A percentile compares a stretch with the other conserved stretches of the same genome.
These are phyloP conservation scores for Punctoribates punctum DNA, from an alignment of 2,888 invertebrate species.

Conservation along the genomic window DNA sequence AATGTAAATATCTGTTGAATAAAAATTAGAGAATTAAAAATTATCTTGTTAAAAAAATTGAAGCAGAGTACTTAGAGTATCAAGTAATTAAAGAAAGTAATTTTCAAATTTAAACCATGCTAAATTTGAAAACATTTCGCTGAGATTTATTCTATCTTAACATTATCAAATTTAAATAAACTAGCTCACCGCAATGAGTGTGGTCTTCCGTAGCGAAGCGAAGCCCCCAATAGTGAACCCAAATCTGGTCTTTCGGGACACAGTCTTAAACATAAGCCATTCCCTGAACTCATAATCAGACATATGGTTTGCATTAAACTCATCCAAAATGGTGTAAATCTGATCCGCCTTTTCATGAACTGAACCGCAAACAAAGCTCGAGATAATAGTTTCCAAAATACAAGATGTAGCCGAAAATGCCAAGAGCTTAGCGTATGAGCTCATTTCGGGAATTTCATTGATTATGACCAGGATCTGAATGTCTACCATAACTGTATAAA, in stretches of 20 bases:
- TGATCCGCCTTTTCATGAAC: background rate
- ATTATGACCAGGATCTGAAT: background rate
- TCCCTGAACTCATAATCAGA: background rate
- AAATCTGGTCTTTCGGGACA: background rate
- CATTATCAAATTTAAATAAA: no score
- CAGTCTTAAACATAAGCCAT: constrained; percentile 3
- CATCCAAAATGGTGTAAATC: constrained; percentile 1
- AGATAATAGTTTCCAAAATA: background rate
- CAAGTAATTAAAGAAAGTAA: no score
- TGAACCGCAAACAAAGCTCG: background rate
- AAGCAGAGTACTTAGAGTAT: no score
- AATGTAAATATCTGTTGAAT: no score
- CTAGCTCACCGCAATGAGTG: constrained; percentile 17
- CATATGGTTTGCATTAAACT: background rate
- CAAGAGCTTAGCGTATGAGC: background rate
- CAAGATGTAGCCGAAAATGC: background rate
- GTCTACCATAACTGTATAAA: background rate
- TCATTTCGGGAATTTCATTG: no score
- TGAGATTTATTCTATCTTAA: no score
- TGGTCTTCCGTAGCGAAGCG: background rate
- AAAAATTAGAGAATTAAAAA: no score
- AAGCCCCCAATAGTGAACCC: constrained; percentile 23
- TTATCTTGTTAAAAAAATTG: no score
- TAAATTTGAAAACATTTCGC: no score
- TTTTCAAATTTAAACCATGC: no score